phyloP scores from a whole-genome alignment of 2,888 invertebrate genomes.

The Orthosia gothica region DNA sequence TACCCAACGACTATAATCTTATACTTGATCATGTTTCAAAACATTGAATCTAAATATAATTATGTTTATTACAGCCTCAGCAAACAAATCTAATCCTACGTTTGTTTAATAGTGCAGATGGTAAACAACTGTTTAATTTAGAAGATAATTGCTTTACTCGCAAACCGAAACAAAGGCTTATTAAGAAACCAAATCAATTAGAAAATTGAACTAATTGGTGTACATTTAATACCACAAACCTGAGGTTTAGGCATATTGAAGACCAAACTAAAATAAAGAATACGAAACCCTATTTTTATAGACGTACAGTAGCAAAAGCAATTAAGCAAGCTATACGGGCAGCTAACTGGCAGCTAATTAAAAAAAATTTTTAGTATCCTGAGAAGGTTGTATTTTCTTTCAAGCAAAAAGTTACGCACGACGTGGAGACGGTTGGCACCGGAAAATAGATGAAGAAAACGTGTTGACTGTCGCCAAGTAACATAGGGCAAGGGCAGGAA shows the following conservation, averaged over 20 bases:
- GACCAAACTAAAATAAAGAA: not conserved
- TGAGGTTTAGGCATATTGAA: conserved; percentile 20
- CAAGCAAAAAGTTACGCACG: too few species aligned
- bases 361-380: not conserved
- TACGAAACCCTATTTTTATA: not conserved
- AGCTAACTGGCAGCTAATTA: not conserved
- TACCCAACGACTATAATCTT: not conserved
- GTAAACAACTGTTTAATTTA: conserved; percentile 32
- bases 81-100: not conserved
- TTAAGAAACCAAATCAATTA: conserved; percentile 45
- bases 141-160: conserved; percentile 45
- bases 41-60: not conserved
- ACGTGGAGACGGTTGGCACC: too few species aligned
- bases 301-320: not conserved
- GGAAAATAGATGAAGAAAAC: too few species aligned
- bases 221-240: conserved; percentile 35
- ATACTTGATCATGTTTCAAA: not conserved
- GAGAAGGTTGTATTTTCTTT: too few species aligned
- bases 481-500: too few species aligned
- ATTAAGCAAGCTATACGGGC: not conserved
- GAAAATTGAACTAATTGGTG: conserved; percentile 39
- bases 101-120: conserved; percentile 25
- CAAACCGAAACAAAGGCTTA: conserved; percentile 43
- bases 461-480: too few species aligned
- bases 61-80: not conserved